phyloP scores from a whole-genome alignment of 2,797 vertebrate species.

The Thunnus albacares region DNA sequence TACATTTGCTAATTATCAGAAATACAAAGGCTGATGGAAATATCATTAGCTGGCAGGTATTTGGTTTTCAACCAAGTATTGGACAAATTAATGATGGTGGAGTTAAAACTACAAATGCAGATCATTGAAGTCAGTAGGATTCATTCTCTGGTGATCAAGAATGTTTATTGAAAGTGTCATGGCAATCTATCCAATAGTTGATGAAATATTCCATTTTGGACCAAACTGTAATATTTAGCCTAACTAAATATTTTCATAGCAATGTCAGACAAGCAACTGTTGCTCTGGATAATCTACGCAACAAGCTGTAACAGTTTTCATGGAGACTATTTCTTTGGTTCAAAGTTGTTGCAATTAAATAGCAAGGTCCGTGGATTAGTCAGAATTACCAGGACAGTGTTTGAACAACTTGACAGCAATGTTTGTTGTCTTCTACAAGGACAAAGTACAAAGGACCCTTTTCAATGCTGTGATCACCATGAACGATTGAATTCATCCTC shows the following conservation, averaged over 20 bases:
- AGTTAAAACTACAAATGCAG: background rate
- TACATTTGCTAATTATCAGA: background rate
- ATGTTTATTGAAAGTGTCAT: background rate
- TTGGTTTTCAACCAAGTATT: background rate
- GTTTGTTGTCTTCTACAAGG: too few species aligned
- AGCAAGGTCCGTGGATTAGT: too few species aligned
- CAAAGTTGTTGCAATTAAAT: background rate
- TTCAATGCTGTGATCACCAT: background rate
- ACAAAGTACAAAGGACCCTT: background rate
- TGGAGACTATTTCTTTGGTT: background rate
- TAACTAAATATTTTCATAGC: background rate
- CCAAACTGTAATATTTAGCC: too few species aligned
- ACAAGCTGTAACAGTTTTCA: background rate
- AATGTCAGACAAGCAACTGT: background rate
- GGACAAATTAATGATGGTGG: background rate
- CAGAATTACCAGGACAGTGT: background rate
- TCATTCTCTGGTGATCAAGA: background rate
- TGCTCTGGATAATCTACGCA: background rate
- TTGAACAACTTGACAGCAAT: background rate
- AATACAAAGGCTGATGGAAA: background rate
- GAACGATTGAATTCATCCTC: conserved; percentile 10
- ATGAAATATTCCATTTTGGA: background rate
- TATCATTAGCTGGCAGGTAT: background rate
- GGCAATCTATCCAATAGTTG: background rate
- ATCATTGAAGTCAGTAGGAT: background rate